Evolutionary conservation across 1,140 invertebrate species (phyloP).

Genomic region (Lordiphosa stackelbergi): DNA sequence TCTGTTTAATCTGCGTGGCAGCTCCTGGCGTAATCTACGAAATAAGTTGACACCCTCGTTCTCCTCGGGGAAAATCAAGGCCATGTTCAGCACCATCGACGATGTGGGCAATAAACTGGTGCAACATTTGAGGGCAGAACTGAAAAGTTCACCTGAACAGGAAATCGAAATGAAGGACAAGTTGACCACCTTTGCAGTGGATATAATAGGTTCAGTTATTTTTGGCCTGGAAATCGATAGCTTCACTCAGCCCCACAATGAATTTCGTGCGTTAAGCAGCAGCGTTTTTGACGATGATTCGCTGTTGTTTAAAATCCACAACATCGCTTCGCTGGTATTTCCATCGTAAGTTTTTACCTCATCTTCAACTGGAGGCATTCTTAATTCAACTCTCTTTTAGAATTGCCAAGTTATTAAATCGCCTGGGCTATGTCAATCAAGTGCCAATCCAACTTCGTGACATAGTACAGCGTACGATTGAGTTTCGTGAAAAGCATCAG

Average conservation of each 20-base stretch:
- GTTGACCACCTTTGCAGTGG: constrained; percentile 70
- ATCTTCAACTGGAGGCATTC: not conserved
- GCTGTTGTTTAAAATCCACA: constrained; percentile 28
- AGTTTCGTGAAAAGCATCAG: constrained; percentile 78
- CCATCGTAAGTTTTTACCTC: constrained; percentile 54
- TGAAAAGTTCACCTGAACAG: constrained; percentile 19
- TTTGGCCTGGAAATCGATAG: constrained; percentile 77
- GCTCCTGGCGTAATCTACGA: constrained; percentile 79
- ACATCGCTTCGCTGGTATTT: constrained; percentile 47
- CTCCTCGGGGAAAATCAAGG: constrained; percentile 80
- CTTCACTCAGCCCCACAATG: constrained; percentile 64
- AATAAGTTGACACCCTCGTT: constrained; percentile 80
- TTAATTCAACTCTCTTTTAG: constrained; percentile 6
- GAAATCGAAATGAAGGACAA: constrained; percentile 54
- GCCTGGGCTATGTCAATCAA: constrained; percentile 40
- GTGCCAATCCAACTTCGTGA: constrained; percentile 27
- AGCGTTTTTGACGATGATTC: constrained; percentile 8
- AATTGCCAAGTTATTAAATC: constrained; percentile 50
- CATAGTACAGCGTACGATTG: constrained; percentile 79
- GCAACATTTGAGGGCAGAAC: constrained; percentile 42
- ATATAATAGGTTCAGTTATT: constrained; percentile 77
- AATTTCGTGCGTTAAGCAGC: constrained; percentile 54
- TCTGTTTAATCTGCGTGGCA: constrained; percentile 77
- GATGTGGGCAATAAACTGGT: constrained; percentile 75
- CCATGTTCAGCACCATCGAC: constrained; percentile 78